These are phyloP conservation scores for Hylia prasina DNA, from an alignment of 2,113 vertebrate genomes.

Conservation along the genomic window DNA sequence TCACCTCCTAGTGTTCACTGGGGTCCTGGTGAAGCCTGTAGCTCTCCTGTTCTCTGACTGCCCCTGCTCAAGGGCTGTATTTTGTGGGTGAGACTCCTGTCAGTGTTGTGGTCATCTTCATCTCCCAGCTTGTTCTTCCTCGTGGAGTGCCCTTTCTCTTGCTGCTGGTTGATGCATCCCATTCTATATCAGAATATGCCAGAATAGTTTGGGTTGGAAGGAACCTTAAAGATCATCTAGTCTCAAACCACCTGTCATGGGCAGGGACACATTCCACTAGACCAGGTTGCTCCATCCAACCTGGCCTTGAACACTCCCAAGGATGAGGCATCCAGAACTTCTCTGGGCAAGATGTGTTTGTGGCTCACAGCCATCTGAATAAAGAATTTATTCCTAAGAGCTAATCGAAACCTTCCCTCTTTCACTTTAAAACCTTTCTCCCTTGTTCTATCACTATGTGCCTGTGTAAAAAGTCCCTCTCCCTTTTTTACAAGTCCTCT, in stretches of 20 bases:
- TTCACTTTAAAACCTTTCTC: background rate
- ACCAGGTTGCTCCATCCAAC: background rate
- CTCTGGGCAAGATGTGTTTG: background rate
- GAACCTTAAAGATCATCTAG: background rate
- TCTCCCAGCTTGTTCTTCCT: background rate
- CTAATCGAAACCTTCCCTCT: background rate
- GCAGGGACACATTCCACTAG: background rate
- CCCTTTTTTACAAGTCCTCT: background rate
- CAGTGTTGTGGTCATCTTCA: background rate
- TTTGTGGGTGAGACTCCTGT: background rate
- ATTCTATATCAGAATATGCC: background rate
- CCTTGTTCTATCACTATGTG: background rate
- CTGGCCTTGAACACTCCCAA: background rate
- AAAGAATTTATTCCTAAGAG: background rate
- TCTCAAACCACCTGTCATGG: background rate
- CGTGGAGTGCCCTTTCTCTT: rapidly evolving
- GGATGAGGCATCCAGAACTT: background rate
- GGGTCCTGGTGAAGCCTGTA: background rate
- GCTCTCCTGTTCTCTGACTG: rapidly evolving
- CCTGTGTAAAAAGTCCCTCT: background rate
- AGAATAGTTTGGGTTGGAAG: background rate
- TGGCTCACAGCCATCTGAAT: background rate
- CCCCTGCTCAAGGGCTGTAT: rapidly evolving
- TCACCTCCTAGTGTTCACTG: rapidly evolving
- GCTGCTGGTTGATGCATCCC: background rate